Conservation (phyloP, 1,140 invertebrate species). For the Hycleus phaleratus region DNA sequence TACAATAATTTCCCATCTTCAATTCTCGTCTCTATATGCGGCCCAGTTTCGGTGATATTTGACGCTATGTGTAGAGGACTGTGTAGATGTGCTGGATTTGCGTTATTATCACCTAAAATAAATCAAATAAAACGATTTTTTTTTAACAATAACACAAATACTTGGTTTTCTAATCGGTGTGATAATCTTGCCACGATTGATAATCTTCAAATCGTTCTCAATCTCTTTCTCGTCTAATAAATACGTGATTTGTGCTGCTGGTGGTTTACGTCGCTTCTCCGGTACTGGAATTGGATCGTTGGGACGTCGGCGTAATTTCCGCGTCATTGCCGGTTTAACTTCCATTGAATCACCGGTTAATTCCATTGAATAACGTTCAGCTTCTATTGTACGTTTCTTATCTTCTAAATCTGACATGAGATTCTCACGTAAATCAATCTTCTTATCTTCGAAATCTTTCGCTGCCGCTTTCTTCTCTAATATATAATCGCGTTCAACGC, state of each 20-base stretch:
- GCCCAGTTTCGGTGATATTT: conserved; percentile 37
- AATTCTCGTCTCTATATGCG: conserved; percentile 70
- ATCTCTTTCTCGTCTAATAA: conserved; percentile 84
- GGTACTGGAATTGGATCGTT: conserved; percentile 87
- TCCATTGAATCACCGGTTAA: conserved; percentile 81
- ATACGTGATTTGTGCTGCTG: conserved; percentile 76
- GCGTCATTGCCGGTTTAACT: conserved; percentile 47
- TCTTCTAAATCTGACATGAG: conserved; percentile 88
- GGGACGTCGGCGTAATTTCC: conserved; percentile 82
- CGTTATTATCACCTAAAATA: conserved; percentile 23
- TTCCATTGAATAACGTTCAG: conserved; percentile 74
- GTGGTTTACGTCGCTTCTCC: conserved; percentile 73
- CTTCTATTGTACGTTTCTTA: conserved; percentile 81
- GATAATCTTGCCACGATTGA: conserved; percentile 59
- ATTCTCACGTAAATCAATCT: conserved; percentile 84
- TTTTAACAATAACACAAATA: conserved; percentile 5
- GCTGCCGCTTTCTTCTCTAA: conserved; percentile 79
- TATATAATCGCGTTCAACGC: conserved; percentile 80
- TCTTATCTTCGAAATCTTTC: conserved; percentile 94
- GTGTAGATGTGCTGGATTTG: conserved; percentile 1
- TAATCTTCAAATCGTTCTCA: conserved; percentile 76
- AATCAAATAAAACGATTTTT: conserved; percentile 8
- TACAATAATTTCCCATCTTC: conserved; percentile 92
- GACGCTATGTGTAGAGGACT: conserved; percentile 39
- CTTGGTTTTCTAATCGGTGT: conserved; percentile 44